phyloP scores from a whole-genome alignment of 2,888 invertebrate genomes.

The Phymatocera aterrima region DNA sequence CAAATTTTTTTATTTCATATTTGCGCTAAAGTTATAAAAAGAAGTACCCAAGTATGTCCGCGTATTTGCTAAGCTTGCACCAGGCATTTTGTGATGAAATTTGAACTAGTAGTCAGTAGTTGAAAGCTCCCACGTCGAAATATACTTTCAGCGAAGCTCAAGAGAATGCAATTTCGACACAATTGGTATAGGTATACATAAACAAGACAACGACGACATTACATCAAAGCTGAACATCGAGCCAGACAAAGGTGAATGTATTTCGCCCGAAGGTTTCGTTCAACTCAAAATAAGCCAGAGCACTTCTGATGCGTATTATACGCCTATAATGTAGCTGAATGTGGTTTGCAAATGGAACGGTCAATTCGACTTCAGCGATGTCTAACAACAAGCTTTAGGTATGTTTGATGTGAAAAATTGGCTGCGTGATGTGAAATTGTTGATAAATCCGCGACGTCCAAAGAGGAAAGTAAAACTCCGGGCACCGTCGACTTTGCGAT shows the following conservation, averaged over 20 bases:
- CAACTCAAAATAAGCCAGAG: background rate
- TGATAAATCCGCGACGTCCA: conserved; percentile 12
- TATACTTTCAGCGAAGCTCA: too few relatives aligned
- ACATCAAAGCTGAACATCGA: background rate
- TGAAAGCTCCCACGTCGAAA: too few relatives aligned
- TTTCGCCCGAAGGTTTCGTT: background rate
- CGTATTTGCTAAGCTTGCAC: background rate
- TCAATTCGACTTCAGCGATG: conserved; percentile 19
- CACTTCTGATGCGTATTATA: background rate
- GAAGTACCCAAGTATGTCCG: background rate
- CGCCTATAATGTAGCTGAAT: too few relatives aligned
- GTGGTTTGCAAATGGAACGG: background rate
- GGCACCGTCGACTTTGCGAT: conserved; percentile 17
- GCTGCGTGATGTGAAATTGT: conserved; percentile 27
- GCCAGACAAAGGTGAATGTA: background rate
- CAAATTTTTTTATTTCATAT: background rate
- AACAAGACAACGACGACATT: background rate
- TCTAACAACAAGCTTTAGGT: conserved; percentile 20
- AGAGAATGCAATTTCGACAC: background rate
- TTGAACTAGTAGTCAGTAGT: too few relatives aligned
- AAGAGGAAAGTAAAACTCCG: background rate
- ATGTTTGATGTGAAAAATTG: conserved; percentile 11
- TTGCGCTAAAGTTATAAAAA: background rate
- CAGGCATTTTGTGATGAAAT: background rate
- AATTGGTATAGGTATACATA: too few relatives aligned